Percentiles rank a stretch among this genome's conserved stretches.
Conservation (phyloP, 2,797 vertebrate genomes). For the Micromesistius poutassou region DNA sequence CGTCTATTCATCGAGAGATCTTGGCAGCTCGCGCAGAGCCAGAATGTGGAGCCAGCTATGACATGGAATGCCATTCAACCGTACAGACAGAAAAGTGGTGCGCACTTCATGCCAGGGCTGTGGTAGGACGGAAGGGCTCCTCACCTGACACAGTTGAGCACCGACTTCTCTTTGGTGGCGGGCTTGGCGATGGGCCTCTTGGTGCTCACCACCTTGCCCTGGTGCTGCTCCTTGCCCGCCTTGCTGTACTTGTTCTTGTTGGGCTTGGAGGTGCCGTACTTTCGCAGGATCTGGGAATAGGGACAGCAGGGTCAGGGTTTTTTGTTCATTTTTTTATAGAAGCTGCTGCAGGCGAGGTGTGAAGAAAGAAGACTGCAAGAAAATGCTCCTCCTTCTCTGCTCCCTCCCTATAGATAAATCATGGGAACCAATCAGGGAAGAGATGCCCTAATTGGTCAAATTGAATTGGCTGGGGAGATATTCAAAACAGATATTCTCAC, state of each 20-base stretch:
- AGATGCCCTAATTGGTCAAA: not conserved
- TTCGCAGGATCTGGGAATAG: slow-evolving; percentile 84
- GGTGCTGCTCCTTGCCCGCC: slow-evolving; percentile 93
- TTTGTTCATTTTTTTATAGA: not conserved
- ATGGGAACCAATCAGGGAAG: not conserved
- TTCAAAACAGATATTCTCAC: not conserved
- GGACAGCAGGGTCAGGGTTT: not conserved
- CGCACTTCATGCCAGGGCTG: not conserved
- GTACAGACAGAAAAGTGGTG: not conserved
- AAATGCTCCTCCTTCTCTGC: not conserved
- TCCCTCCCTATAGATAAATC: not conserved
- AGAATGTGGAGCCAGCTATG: not conserved
- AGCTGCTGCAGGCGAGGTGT: not conserved
- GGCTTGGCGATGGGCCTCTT: slow-evolving; percentile 92
- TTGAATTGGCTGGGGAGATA: not conserved
- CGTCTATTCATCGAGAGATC: not conserved
- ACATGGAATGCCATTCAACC: not conserved
- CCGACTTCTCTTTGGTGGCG: slow-evolving; percentile 89
- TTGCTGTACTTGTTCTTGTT: slow-evolving; percentile 98
- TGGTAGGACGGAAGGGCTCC: slow-evolving; percentile 32
- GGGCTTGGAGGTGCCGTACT: slow-evolving; percentile 89
- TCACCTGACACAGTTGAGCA: slow-evolving; percentile 93
- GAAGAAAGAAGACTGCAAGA: not conserved
- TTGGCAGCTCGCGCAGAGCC: not conserved
- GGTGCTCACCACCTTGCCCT: slow-evolving; percentile 94